Evolutionary conservation across 2,888 invertebrate species (phyloP), one percentile per base, ranked within the genome.

Genomic region (Rotaria magnacalcarata): DNA sequence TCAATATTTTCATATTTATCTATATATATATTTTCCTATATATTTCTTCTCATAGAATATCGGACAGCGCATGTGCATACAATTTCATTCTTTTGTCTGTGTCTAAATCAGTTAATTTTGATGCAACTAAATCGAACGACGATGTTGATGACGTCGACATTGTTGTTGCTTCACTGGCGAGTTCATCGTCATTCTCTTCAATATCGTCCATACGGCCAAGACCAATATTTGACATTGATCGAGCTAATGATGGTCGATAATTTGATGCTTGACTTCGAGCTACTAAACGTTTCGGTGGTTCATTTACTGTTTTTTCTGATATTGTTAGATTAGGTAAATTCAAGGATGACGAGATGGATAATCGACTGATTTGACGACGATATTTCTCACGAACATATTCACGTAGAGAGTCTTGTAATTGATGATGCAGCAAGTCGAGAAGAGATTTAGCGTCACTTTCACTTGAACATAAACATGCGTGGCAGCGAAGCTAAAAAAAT

Each of bases 381-480:
- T 85, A 54, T 80, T 86, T 86, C 34, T 86, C 86, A 2, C 86
- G 67, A 34, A 84, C 84, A 58, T 86, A 86, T 34, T 86, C 86
- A 52, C 74, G 60, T 56, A 86, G 74, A 54, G 86, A 84, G 16
- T 86, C 84, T 58, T 86, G 74, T 56, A 86, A 54, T 41, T 80
- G 74, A 24, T 86, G 84, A 56, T 85, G 84, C n/a, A 86, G 84
- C 16, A 85, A 24, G 14, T 27, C n/a, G 16, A 52, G 47, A n/a
- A 86, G 74, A 34, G 67, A 56, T 54, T 75, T 84, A n/a, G 86
- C 74, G 47, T 86, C 56, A 21, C 80, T 54, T 34, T 74, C 24
- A 54, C 74, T 84, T 67, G 67, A 56, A 56, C 86, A 86, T 27
- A 86, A 80, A 34, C 84, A 84, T 34, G 86, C 86, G 50, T 86